Evolutionary conservation across 2,888 invertebrate genomes (phyloP).

Genomic region (Caenorhabditis imperialis): DNA sequence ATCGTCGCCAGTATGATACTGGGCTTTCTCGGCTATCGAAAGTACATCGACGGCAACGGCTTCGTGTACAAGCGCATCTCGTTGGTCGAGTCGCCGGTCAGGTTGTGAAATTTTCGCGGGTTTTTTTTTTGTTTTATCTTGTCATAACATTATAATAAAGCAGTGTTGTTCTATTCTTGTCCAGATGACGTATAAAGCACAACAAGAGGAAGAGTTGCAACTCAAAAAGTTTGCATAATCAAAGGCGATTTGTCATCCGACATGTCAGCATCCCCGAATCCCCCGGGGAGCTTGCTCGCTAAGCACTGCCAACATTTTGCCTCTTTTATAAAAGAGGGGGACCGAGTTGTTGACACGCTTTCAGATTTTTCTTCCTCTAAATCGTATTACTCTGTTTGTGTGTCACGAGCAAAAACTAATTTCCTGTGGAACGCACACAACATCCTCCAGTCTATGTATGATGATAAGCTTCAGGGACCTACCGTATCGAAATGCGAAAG

Average conservation of each 20-base stretch:
- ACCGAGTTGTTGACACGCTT: no score
- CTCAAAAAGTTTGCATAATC: slow-evolving; percentile 28
- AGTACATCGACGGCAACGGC: slow-evolving; percentile 22
- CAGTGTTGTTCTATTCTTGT: no score
- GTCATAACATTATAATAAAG: no score
- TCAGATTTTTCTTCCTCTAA: no score
- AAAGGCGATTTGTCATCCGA: slow-evolving; percentile 50
- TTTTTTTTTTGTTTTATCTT: slow-evolving; percentile 18
- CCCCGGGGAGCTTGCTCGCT: slow-evolving; percentile 19
- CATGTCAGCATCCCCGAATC: slow-evolving; percentile 41
- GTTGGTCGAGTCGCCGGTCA: slow-evolving; percentile 35
- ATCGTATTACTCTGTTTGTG: no score
- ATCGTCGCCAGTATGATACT: slow-evolving; percentile 59
- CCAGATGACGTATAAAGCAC: no score
- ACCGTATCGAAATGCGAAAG: slow-evolving; percentile 86
- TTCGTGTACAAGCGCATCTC: slow-evolving; percentile 55
- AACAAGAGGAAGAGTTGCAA: no score
- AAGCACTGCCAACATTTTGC: slow-evolving; percentile 1
- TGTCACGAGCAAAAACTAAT: no score
- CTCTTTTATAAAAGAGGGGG: no score
- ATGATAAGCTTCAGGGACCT: slow-evolving; percentile 6
- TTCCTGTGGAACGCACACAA: no score
- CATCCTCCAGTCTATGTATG: no score
- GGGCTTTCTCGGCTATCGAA: slow-evolving; percentile 49
- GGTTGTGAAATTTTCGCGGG: slow-evolving; percentile 60